These are phyloP conservation scores for Yponomeuta evonymella DNA, from an alignment of 2,888 invertebrate genomes.

Conservation along the genomic window DNA sequence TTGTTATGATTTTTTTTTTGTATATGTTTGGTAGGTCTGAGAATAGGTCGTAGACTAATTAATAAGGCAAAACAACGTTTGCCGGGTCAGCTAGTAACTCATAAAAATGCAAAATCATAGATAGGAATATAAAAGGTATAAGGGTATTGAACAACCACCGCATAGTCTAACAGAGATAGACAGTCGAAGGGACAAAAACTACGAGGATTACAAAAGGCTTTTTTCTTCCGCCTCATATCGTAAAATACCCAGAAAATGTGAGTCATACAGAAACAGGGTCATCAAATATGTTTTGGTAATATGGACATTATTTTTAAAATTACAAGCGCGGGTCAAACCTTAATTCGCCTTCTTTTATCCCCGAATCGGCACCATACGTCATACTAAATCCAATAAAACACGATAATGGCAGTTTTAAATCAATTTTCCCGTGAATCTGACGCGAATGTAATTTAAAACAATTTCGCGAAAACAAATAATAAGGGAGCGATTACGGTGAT, in stretches of 20 bases:
- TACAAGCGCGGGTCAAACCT: conserved; percentile 4
- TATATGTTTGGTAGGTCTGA: too few relatives aligned
- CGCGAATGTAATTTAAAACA: conserved; percentile 1
- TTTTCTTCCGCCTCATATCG: too few relatives aligned
- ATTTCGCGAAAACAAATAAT: not conserved
- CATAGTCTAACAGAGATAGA: too few relatives aligned
- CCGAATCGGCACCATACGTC: not conserved
- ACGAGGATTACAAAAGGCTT: too few relatives aligned
- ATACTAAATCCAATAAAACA: conserved; percentile 1
- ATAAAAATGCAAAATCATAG: too few relatives aligned
- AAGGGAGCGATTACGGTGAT: conserved; percentile 2
- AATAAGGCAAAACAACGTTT: too few relatives aligned
- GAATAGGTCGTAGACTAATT: too few relatives aligned
- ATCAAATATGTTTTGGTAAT: conserved; percentile 9
- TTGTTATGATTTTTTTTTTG: too few relatives aligned
- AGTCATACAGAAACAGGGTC: conserved; percentile 9
- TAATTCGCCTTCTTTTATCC: not conserved
- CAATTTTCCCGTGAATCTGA: not conserved
- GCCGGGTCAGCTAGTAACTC: too few relatives aligned
- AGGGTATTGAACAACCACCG: too few relatives aligned
- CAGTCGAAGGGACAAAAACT: too few relatives aligned
- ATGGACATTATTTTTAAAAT: conserved; percentile 9
- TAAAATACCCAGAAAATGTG: not conserved
- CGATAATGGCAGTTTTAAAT: conserved; percentile 3
- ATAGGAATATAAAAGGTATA: too few relatives aligned